Evolutionary conservation across 2,113 vertebrate species (phyloP), one percentile per base, ranked within the genome.

Genomic region (Daphoenositta chrysoptera): DNA sequence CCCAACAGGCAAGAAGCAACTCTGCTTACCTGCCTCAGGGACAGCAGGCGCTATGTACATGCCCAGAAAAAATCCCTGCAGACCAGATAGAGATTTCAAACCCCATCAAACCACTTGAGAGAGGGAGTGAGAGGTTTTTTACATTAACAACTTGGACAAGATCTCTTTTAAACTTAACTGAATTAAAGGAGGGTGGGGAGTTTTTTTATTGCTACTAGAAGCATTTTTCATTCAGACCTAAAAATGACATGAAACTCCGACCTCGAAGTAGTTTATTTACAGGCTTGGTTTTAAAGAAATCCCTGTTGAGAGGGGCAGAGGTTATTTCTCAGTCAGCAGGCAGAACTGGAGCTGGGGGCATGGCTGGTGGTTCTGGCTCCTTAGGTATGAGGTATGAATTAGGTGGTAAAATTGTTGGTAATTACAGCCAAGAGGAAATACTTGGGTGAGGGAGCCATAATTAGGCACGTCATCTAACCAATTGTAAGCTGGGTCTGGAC

Each of bases 1-100:
- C 73, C 50, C 2, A 1, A 6, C 23, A 79, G 70, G 28, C 64
- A 71, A 63, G 10, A 60, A 40, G 56, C 2, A 16, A 33, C 7
- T 6, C 42, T 35, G 22, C 51, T 83, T 54, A n/a, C 81, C 75
- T 83, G 85, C 63, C 61, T 35, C 4, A 3, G 48, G 44, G 30
- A 82, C 40, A 53, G 44, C 4, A 4, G 42, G 28, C 0, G 0
- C 57, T 39, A 2, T 2, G 1, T n/a, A 30, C 26, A 2, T 3
- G 1, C 11, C 26, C 1, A 1, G 21, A 35, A 30, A 75, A 87
- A 85, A 48, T 77, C 66, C 50, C 81, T 83, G 73, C 66, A 61
- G n/a, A 14, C 37, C 42, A 71, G 47, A 24, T 3, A 47, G 31
- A 84, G 73, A 53, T 31, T 42, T 27, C 83, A 85, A 94, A 53